Percentiles rank a stretch among this genome's conserved stretches.
phyloP scores from a whole-genome alignment of 2,888 invertebrate genomes.

The Mantis religiosa region DNA sequence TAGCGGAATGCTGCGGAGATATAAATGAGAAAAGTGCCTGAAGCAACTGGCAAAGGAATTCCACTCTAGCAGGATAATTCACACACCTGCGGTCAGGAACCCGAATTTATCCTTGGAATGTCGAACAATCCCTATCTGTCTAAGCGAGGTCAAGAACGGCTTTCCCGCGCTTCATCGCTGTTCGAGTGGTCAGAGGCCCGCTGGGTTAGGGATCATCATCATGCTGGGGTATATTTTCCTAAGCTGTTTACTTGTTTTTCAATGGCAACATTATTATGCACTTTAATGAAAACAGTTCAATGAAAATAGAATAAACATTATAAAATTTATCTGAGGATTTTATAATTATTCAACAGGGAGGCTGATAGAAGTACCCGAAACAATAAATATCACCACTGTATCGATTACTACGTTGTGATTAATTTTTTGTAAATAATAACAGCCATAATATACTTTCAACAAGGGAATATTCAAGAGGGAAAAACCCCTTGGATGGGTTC shows the following conservation, averaged over 20 bases:
- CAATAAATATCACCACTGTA: too few relatives aligned
- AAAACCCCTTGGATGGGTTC: too few relatives aligned
- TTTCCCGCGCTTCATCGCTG: background rate
- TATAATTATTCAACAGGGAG: background rate
- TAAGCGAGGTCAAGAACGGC: background rate
- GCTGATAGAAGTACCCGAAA: too few relatives aligned
- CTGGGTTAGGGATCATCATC: background rate
- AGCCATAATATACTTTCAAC: too few relatives aligned
- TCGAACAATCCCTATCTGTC: background rate
- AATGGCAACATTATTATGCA: background rate
- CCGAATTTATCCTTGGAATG: background rate
- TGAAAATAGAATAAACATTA: background rate
- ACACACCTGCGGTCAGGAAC: background rate
- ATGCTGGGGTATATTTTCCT: background rate
- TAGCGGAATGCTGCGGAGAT: background rate
- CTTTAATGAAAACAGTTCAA: background rate
- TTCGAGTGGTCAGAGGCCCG: background rate
- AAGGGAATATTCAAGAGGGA: too few relatives aligned
- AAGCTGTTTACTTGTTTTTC: background rate
- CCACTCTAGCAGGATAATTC: background rate
- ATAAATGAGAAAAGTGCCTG: background rate
- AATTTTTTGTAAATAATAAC: too few relatives aligned
- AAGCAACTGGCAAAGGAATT: background rate
- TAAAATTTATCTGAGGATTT: background rate
- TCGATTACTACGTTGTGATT: too few relatives aligned